Evolutionary conservation across 2,797 vertebrate genomes (phyloP).

Genomic region (Pygocentrus nattereri): DNA sequence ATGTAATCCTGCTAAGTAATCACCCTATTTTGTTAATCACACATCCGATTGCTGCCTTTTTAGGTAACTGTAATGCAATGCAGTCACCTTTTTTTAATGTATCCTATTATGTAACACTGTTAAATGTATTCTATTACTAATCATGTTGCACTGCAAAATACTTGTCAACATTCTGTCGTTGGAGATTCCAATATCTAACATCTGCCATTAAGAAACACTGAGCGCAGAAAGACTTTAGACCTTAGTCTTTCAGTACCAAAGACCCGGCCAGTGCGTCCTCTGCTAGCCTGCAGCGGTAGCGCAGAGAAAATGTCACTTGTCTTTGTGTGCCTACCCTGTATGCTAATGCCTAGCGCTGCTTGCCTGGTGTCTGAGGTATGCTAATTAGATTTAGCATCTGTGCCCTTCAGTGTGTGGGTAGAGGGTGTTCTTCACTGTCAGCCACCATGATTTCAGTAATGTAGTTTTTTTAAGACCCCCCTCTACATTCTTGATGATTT

Average conservation of each 20-base stretch:
- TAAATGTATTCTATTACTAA: neutral
- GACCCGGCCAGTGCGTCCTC: neutral
- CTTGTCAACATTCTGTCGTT: neutral
- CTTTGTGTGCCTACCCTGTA: constrained; percentile 34
- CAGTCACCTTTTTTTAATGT: no score
- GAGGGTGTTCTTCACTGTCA: neutral
- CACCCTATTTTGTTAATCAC: no score
- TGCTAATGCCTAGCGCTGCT: constrained; percentile 43
- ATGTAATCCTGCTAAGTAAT: no score
- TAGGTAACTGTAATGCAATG: no score
- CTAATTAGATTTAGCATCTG: constrained; percentile 48
- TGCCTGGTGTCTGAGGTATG: constrained; percentile 46
- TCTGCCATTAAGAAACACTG: neutral
- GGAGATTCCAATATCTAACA: neutral
- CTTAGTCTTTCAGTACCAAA: neutral
- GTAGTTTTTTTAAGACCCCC: neutral
- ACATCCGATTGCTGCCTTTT: no score
- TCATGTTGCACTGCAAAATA: no score
- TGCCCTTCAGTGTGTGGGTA: constrained; percentile 40
- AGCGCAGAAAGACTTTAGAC: neutral
- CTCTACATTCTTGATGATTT: neutral
- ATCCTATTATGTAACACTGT: neutral
- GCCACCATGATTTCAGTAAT: neutral
- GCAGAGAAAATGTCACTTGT: constrained; percentile 15
- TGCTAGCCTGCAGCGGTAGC: neutral